A percentile compares a stretch with the other conserved stretches of the same genome.
Conservation (phyloP, 1,140 invertebrate species). For the Pseudobourletiella spinata region DNA sequence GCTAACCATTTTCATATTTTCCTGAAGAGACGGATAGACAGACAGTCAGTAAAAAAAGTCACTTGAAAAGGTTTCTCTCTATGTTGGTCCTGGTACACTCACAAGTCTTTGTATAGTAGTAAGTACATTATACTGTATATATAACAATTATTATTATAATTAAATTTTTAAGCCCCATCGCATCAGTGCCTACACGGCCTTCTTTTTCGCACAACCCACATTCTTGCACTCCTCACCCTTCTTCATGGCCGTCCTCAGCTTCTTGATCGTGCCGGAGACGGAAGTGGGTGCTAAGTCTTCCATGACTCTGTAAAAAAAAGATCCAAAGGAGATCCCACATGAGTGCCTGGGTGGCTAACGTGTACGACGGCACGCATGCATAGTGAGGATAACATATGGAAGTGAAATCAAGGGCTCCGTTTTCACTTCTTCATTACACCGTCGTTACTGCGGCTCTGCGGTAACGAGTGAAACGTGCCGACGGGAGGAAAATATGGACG, state of each 20-base stretch:
- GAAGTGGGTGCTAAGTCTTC: conserved; percentile 35
- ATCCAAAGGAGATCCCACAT: neutral
- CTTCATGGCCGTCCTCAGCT: conserved; percentile 35
- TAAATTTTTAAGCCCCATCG: neutral
- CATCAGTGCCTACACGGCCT: conserved; percentile 24
- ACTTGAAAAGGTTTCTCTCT: conserved; percentile 5
- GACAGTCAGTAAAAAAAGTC: conserved; percentile 24
- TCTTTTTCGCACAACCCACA: conserved; percentile 30
- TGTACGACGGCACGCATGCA: no score
- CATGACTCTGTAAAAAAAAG: conserved; percentile 23
- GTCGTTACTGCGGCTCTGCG: no score
- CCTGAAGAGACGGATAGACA: no score
- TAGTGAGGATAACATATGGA: no score
- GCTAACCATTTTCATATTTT: no score
- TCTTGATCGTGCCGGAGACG: conserved; percentile 34
- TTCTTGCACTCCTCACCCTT: conserved; percentile 35
- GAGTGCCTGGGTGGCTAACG: neutral
- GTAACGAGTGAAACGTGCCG: no score
- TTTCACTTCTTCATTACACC: no score
- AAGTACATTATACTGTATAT: neutral
- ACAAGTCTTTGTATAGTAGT: conserved; percentile 16
- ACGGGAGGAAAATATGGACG: no score
- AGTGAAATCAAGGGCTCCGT: no score
- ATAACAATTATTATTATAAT: neutral
- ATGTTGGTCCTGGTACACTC: conserved; percentile 24